These are phyloP conservation scores for Geodia barretti DNA, from an alignment of 37 sponge, comb jelly and placozoan species.

Conservation along the genomic window DNA sequence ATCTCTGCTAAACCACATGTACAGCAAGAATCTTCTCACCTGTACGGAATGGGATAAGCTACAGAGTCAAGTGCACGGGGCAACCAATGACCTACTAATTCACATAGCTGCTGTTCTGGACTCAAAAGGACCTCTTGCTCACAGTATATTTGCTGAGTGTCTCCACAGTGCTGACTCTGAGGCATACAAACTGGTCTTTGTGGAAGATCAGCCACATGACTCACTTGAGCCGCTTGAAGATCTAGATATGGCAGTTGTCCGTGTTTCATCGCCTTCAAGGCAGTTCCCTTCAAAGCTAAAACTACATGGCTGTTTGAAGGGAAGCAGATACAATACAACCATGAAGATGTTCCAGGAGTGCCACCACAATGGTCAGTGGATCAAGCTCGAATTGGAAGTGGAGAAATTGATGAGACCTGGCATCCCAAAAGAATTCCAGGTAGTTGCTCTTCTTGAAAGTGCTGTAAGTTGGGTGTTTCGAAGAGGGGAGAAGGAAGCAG, in stretches of 20 bases:
- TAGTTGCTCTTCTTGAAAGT: background rate
- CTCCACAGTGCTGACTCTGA: background rate
- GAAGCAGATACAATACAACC: background rate
- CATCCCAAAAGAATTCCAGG: background rate
- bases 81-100: background rate
- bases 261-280: background rate
- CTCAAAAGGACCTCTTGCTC: background rate
- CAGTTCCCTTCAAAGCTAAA: background rate
- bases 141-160: background rate
- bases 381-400: background rate
- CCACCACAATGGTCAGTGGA: background rate
- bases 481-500: background rate
- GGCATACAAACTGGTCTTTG: background rate
- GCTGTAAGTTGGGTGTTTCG: background rate
- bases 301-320: background rate
- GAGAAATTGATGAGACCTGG: background rate
- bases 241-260: background rate
- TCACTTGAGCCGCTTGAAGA: background rate
- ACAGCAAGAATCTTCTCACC: background rate
- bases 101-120: background rate
- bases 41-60: background rate
- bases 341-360: background rate
- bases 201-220: background rate
- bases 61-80: background rate
- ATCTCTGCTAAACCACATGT: background rate